Base-by-base conservation (phyloP, 2,797 vertebrate species). In the Triplophysa yarkandensis region DNA sequence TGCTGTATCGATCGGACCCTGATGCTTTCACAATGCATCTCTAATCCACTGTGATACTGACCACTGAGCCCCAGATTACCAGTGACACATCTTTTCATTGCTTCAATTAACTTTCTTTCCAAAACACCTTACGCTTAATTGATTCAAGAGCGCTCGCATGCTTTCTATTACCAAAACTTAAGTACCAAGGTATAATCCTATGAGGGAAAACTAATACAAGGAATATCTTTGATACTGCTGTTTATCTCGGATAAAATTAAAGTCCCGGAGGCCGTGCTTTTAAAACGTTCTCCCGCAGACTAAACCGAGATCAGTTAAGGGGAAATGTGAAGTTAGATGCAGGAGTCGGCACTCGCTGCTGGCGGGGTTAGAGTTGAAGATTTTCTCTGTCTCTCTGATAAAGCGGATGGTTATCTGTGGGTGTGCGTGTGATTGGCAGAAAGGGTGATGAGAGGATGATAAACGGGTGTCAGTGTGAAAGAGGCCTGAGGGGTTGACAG, bases 341-440 rank as follows among this genome's bases (percentile, higher is more conserved):
- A 63, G 44, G 64, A 77, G 72, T 76, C 43, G 9, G 60, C n/a
- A 69, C 68, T 52, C 68, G 54, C 52, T 41, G 50, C 66, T 34
- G 79, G 55, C 54, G 70, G 73, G 74, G 76, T 83, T 77, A 61
- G 74, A 57, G 79, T 76, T 81, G 77, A 71, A 81, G 67, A 46
- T 69, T 71, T 62, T 43, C 63, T 71, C 67, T 74, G 55, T 54
- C 74, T 68, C 57, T 64, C 68, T 72, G 81, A 83, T 83, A 81
- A 81, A 81, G 70, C 66, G 70, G 77, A 83, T 83, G 79, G 74
- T 83, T 83, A 83, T 83, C 81, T 68, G 48, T 64, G 43, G 71
- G 67, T 67, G 74, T 81, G 19, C 67, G 52, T 82, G 58, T 65
- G 50, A 71, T 77, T 78, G 78, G 71, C 61, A 76, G 81, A 78